phyloP scores from a whole-genome alignment of 1,140 invertebrate species.

The Samia ricini region DNA sequence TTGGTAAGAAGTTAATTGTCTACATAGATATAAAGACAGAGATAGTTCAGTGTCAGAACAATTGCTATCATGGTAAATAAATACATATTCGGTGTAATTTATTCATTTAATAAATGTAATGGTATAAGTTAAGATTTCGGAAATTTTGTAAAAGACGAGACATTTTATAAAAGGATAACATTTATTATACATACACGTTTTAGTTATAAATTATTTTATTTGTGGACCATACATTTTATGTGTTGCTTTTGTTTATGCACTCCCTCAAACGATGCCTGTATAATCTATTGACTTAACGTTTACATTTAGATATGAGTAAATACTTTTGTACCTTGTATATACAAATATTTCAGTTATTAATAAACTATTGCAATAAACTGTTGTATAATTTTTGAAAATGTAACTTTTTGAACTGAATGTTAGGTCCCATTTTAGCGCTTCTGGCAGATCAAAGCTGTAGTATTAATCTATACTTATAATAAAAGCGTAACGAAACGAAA shows the following conservation, averaged over 20 bases:
- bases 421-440: too few relatives aligned
- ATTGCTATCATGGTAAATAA: neutral
- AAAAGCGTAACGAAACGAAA: too few relatives aligned
- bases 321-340: slow-evolving; percentile 54
- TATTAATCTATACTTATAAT: too few relatives aligned
- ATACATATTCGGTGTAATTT: neutral
- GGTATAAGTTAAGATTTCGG: neutral
- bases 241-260: neutral
- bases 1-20: neutral
- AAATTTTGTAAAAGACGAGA: neutral
- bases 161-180: neutral
- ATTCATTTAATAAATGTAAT: neutral
- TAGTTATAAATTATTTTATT: neutral
- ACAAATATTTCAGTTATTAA: slow-evolving; percentile 32
- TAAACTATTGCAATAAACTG: slow-evolving; percentile 19
- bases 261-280: neutral
- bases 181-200: neutral
- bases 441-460: too few relatives aligned
- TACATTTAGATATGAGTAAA: slow-evolving; percentile 10
- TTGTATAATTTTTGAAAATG: neutral
- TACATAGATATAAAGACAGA: neutral
- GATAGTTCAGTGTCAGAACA: neutral
- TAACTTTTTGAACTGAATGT: too few relatives aligned
- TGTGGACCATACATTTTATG: neutral
- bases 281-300: neutral